Evolutionary conservation across 2,113 vertebrate species (phyloP).

Genomic region (Globicephala melas): DNA sequence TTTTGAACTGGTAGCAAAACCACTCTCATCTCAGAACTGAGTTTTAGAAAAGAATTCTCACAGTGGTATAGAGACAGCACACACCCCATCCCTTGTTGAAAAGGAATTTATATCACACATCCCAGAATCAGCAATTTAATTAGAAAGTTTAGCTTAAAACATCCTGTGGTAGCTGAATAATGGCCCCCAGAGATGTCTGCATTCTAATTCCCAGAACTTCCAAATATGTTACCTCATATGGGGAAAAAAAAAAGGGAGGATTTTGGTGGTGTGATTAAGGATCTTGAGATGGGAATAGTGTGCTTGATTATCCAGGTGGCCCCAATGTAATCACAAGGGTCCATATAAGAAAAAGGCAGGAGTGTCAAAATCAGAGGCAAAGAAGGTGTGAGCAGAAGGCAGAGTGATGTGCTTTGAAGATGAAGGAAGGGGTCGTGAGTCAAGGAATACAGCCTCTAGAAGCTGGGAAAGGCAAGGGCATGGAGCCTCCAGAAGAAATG

Average conservation of each 20-base stretch:
- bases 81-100: neutral
- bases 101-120: neutral
- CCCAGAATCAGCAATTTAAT: neutral
- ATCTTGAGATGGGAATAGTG: neutral
- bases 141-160: neutral
- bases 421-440: neutral
- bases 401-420: neutral
- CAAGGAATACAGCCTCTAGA: neutral
- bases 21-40: neutral
- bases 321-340: neutral
- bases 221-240: neutral
- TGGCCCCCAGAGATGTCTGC: neutral
- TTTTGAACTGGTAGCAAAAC: neutral
- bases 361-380: neutral
- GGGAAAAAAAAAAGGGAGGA: neutral
- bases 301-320: neutral
- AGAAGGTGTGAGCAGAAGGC: neutral
- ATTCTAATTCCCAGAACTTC: neutral
- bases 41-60: conserved; percentile 1
- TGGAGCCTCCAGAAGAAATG: neutral
- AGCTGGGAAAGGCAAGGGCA: neutral
- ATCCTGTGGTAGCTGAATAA: neutral
- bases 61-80: neutral
- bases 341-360: neutral
- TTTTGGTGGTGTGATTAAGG: neutral